Evolutionary conservation across 2,797 vertebrate species (phyloP).

Genomic region (Borostomias antarcticus): DNA sequence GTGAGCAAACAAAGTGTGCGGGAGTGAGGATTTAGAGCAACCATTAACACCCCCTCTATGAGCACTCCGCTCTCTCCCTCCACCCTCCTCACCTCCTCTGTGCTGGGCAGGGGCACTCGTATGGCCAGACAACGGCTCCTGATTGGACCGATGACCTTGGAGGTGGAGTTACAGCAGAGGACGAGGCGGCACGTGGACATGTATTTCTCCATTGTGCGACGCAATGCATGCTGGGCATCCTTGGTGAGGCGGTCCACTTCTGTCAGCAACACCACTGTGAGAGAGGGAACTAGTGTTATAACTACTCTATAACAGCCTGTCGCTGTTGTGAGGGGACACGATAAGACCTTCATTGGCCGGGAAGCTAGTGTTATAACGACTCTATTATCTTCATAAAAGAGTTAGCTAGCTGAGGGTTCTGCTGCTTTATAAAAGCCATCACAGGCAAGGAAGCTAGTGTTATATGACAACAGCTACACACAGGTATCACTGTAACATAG

Average conservation of each 20-base stretch:
- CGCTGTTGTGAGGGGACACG: no score
- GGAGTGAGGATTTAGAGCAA: background rate
- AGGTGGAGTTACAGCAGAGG: slow-evolving; percentile 93
- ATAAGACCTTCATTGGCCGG: no score
- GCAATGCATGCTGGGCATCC: slow-evolving; percentile 95
- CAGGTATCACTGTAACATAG: no score
- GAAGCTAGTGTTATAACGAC: no score
- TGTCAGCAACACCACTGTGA: slow-evolving; percentile 90
- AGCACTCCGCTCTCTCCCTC: background rate
- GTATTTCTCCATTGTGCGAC: slow-evolving; percentile 98
- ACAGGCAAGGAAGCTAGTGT: no score
- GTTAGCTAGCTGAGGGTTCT: no score
- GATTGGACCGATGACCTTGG: slow-evolving; percentile 94
- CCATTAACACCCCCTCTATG: background rate
- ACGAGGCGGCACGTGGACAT: slow-evolving; percentile 94
- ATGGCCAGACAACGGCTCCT: slow-evolving; percentile 92
- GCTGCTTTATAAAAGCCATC: no score
- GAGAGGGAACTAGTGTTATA: background rate
- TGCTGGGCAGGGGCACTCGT: slow-evolving; percentile 89
- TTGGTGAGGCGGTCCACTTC: slow-evolving; percentile 96
- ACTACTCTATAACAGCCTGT: no score
- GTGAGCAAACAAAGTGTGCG: background rate
- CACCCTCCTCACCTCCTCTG: slow-evolving; percentile 82
- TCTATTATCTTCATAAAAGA: no score
- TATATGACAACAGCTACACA: no score